These are phyloP conservation scores for Epinephelus cyanopodus DNA, from an alignment of 2,113 vertebrate species.

Conservation along the genomic window DNA sequence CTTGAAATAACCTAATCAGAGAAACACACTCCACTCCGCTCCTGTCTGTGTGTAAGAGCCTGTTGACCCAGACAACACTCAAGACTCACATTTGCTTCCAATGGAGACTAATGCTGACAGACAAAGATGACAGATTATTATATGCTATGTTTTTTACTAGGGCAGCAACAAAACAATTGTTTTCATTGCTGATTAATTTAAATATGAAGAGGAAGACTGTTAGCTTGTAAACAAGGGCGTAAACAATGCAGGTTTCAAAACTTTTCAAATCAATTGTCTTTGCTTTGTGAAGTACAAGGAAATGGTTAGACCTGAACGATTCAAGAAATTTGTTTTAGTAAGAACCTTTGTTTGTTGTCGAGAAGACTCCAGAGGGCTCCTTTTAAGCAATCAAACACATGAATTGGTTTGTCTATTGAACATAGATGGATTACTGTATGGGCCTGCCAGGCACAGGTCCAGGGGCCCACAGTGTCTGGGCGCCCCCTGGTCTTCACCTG, in stretches of 20 bases:
- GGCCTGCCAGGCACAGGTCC: too few species aligned
- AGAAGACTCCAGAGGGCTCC: not conserved
- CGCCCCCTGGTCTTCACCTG: too few species aligned
- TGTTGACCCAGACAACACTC: conserved; percentile 57
- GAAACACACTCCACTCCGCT: conserved; percentile 14
- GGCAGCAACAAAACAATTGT: not conserved
- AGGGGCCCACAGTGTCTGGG: too few species aligned
- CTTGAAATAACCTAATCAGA: conserved; percentile 64
- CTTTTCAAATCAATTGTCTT: not conserved
- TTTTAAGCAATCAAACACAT: not conserved
- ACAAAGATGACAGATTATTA: conserved; percentile 5
- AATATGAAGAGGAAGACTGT: not conserved
- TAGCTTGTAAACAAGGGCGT: not conserved
- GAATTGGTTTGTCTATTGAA: not conserved
- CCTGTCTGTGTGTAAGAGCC: conserved; percentile 30
- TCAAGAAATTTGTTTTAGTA: not conserved
- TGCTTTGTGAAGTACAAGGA: not conserved
- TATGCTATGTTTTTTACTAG: conserved; percentile 2
- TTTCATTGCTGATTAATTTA: conserved; percentile 8
- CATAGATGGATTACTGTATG: too few species aligned
- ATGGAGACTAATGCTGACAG: conserved; percentile 16
- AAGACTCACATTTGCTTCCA: conserved; percentile 35
- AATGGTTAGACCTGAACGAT: not conserved
- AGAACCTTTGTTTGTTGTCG: not conserved
- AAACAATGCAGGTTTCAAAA: not conserved